phyloP scores from a whole-genome alignment of 2,797 vertebrate species.

The Halcyon leucocephala region DNA sequence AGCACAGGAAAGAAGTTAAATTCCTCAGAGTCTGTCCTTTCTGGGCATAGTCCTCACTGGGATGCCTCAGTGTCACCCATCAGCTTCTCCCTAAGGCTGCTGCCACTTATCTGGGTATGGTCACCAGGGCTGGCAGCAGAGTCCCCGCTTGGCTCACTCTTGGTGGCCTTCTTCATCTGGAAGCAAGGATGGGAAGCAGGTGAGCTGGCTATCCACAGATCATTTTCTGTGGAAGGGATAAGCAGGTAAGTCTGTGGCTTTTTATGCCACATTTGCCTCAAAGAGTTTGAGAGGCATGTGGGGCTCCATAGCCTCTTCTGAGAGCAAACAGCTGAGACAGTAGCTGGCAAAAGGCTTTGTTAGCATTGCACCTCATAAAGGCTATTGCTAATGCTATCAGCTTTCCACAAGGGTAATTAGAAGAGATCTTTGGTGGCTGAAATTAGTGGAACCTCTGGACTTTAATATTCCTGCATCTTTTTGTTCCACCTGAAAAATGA shows the following conservation, averaged over 20 bases:
- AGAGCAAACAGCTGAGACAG: background rate
- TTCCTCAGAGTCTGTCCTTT: background rate
- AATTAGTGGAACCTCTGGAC: conserved; percentile 26
- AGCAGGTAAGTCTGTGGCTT: background rate
- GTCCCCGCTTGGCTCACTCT: rapidly evolving
- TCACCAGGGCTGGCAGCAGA: background rate
- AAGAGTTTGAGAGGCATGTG: background rate
- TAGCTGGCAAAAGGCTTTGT: background rate
- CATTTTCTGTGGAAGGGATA: background rate
- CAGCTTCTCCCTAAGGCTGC: background rate
- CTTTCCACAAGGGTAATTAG: conserved; percentile 38
- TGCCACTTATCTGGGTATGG: rapidly evolving
- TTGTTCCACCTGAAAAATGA: conserved; percentile 49
- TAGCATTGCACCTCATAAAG: background rate
- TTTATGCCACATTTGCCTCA: rapidly evolving
- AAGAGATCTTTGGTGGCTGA: conserved; percentile 1
- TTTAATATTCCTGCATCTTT: background rate
- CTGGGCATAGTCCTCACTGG: background rate
- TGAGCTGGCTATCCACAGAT: rapidly evolving
- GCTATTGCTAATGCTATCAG: background rate
- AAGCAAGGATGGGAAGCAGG: background rate
- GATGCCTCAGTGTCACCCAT: rapidly evolving
- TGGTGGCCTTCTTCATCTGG: background rate
- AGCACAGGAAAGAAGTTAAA: background rate
- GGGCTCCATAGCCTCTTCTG: rapidly evolving